Conservation (phyloP, 1,140 invertebrate genomes). For the Vanessa atalanta region DNA sequence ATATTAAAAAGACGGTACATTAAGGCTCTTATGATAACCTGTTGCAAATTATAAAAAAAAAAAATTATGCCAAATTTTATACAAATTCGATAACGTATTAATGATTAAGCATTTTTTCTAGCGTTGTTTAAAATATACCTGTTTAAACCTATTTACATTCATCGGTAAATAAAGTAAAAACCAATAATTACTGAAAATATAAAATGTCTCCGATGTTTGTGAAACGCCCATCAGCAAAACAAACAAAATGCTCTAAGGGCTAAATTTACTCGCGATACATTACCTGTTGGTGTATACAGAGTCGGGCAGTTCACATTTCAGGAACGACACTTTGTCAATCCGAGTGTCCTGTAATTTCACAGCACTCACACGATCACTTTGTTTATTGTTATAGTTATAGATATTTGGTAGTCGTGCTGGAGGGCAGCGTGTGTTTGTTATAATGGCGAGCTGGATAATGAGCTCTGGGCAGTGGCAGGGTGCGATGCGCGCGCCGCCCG, state of each 20-base stretch:
- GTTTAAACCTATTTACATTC: too few relatives aligned
- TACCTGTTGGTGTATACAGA: constrained; percentile 15
- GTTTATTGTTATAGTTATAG: not conserved
- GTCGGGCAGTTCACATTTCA: constrained; percentile 22
- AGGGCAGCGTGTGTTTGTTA: constrained; percentile 43
- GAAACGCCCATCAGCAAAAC: constrained; percentile 8
- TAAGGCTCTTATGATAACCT: not conserved
- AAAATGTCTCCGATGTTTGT: not conserved
- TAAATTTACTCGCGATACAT: constrained; percentile 7
- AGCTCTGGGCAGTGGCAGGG: constrained; percentile 43
- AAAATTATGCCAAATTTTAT: not conserved
- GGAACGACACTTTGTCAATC: constrained; percentile 5
- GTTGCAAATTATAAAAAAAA: not conserved
- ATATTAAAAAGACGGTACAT: not conserved
- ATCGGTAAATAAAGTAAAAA: not conserved
- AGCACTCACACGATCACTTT: constrained; percentile 35
- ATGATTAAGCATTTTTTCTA: too few relatives aligned
- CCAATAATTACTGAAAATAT: not conserved
- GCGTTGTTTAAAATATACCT: not conserved
- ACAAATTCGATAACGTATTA: not conserved
- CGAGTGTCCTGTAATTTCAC: constrained; percentile 12
- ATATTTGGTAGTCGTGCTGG: not conserved
- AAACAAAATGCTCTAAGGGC: not conserved
- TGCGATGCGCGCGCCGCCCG: constrained; percentile 69
- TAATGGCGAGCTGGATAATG: constrained; percentile 49